These are phyloP conservation scores for Patella caerulea DNA, from an alignment of 2,888 invertebrate species.

Conservation along the genomic window DNA sequence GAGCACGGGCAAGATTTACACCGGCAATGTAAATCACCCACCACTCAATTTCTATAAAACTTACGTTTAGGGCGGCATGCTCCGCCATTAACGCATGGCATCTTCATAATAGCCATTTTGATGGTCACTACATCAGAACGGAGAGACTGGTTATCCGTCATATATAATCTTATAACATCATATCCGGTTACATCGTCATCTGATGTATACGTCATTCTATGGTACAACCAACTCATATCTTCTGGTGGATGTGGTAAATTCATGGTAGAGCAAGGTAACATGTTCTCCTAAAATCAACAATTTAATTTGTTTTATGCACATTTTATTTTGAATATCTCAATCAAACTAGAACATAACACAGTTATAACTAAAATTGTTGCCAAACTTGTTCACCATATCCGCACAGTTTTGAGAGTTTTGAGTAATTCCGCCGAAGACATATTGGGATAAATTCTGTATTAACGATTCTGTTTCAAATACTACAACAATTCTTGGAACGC, in stretches of 20 bases:
- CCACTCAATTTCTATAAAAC: too few species aligned
- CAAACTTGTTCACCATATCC: too few species aligned
- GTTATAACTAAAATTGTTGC: too few species aligned
- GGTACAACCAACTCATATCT: slow-evolving; percentile 27
- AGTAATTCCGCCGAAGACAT: too few species aligned
- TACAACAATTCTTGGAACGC: too few species aligned
- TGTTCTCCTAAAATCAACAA: background rate
- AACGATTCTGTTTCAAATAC: too few species aligned
- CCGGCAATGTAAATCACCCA: too few species aligned
- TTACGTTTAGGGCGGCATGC: slow-evolving; percentile 13
- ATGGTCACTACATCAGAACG: slow-evolving; percentile 36
- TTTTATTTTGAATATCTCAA: too few species aligned
- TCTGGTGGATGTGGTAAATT: slow-evolving; percentile 17
- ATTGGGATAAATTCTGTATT: too few species aligned
- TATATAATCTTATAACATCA: slow-evolving; percentile 32
- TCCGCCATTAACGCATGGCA: slow-evolving; percentile 33
- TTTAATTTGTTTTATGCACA: background rate
- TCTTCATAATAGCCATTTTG: slow-evolving; percentile 30
- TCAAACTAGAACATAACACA: too few species aligned
- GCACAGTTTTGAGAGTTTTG: too few species aligned
- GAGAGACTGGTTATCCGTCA: slow-evolving; percentile 23
- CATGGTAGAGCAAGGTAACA: slow-evolving; percentile 23
- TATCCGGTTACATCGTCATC: slow-evolving; percentile 25
- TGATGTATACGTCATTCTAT: slow-evolving; percentile 27
- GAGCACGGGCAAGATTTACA: too few species aligned